Conservation (phyloP, 2,888 invertebrate species). For the Dysmachus trigonus region DNA sequence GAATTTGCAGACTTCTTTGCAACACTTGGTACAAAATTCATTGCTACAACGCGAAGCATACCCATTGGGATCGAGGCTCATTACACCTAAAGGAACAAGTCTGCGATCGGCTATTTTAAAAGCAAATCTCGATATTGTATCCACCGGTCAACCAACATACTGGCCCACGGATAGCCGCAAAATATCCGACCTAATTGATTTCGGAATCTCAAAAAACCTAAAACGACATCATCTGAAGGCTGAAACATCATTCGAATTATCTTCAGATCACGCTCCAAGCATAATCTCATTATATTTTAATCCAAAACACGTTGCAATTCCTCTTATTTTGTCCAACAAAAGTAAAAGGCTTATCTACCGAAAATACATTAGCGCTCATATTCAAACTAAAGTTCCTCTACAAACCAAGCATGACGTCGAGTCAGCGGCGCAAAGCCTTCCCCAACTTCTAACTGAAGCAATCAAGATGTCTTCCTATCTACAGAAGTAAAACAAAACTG, state of each 20-base stretch:
- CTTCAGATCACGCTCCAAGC: neutral
- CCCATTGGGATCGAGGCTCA: slow-evolving; percentile 17
- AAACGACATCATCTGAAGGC: neutral
- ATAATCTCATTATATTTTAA: neutral
- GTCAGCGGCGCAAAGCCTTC: neutral
- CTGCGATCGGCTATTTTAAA: neutral
- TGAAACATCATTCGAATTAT: neutral
- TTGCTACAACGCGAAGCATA: neutral
- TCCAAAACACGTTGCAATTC: no score
- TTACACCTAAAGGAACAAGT: neutral
- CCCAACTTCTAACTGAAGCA: neutral
- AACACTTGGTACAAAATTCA: neutral
- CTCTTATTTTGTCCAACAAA: no score
- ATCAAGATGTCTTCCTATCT: neutral
- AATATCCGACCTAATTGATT: slow-evolving; percentile 43
- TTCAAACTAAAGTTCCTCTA: neutral
- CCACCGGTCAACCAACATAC: slow-evolving; percentile 40
- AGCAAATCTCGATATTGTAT: neutral
- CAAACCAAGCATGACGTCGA: neutral
- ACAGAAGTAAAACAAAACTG: neutral
- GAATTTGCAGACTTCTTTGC: neutral
- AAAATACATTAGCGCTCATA: neutral
- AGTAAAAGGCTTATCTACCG: no score
- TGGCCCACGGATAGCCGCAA: slow-evolving; percentile 43
- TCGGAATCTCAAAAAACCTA: slow-evolving; percentile 32